A percentile compares a stretch with the other conserved stretches of the same genome.
These are phyloP conservation scores for Parambassis ranga DNA, from an alignment of 2,797 vertebrate genomes.

Conservation along the genomic window DNA sequence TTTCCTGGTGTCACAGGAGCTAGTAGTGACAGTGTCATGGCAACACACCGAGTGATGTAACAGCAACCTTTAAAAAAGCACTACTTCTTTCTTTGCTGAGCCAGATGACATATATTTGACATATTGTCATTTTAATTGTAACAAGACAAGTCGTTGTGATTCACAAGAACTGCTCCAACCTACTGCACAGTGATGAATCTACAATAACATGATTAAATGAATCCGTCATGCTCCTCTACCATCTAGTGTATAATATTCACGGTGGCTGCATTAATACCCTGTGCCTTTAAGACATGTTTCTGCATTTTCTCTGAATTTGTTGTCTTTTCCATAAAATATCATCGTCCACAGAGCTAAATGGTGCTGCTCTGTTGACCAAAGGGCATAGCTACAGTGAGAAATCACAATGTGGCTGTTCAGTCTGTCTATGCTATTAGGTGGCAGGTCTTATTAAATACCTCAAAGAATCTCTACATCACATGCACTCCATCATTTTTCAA, in stretches of 20 bases:
- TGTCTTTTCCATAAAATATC: too few relatives aligned
- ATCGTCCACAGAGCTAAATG: too few relatives aligned
- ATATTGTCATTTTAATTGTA: background rate
- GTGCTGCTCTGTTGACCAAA: background rate
- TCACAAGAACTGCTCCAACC: background rate
- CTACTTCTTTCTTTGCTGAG: background rate
- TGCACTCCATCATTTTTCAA: too few relatives aligned
- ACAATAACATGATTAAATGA: constrained; percentile 14
- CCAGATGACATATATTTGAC: constrained; percentile 15
- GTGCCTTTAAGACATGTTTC: background rate
- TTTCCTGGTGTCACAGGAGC: constrained; percentile 5
- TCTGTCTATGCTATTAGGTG: background rate
- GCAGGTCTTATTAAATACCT: background rate
- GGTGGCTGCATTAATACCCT: background rate
- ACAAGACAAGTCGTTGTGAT: background rate
- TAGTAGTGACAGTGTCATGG: constrained; percentile 39
- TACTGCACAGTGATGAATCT: constrained; percentile 1
- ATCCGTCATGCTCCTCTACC: background rate
- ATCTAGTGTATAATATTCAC: constrained; percentile 10
- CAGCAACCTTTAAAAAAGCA: constrained; percentile 15
- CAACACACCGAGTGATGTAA: constrained; percentile 38
- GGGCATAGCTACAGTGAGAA: background rate
- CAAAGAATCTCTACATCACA: too few relatives aligned
- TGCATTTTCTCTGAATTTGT: constrained; percentile 7
- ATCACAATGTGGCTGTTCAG: background rate